Base-by-base conservation (phyloP, 2,113 vertebrate species). In the Odontesthes bonariensis region DNA sequence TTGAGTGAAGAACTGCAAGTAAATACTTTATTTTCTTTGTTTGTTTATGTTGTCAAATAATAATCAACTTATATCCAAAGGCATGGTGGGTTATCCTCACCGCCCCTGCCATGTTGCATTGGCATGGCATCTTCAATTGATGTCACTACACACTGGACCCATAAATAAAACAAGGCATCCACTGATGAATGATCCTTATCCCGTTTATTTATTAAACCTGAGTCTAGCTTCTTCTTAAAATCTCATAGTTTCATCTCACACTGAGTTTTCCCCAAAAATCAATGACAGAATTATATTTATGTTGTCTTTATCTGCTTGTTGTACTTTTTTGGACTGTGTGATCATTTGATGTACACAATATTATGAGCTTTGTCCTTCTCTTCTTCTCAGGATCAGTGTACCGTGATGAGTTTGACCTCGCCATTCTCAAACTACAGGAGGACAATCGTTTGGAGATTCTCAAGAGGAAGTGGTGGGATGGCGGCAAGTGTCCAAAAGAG, bases 391-490 rank as follows among this genome's bases (percentile, higher is more conserved):
- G 97, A 68, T 98, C 98, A 0, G 92, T 96, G 75, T 99, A 98
- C 85, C 95, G 97, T 0, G 97, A 99, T 0, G 98, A 99, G 88
- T 98, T 99, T 63, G 98, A 99, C 92, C 93, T 99, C 88, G 97
- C 98, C 89, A 99, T 99, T 78, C 97, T 99, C 23, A 98, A 96
- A 88, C 86, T 99, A 62, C 98, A 99, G 87, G 98, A 99, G 88
- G 98, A 97, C 92, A 99, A 99, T 91, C 96, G 97, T 27, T 87
- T 99, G 75, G 98, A 99, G 59, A 98, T 99, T 81, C 93, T 99
- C 42, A 99, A 99, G 88, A 93, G 97, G 20, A 99, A 98, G 63
- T 99, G 98, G 98, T 99, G 98, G 98, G 98, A 99, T 72, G 97
- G 98, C 11, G 97, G 98, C 14, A 97, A 96, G 83, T 99, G 98